Evolutionary conservation across 1,140 invertebrate genomes (phyloP).

Genomic region (Drosophila pandora): DNA sequence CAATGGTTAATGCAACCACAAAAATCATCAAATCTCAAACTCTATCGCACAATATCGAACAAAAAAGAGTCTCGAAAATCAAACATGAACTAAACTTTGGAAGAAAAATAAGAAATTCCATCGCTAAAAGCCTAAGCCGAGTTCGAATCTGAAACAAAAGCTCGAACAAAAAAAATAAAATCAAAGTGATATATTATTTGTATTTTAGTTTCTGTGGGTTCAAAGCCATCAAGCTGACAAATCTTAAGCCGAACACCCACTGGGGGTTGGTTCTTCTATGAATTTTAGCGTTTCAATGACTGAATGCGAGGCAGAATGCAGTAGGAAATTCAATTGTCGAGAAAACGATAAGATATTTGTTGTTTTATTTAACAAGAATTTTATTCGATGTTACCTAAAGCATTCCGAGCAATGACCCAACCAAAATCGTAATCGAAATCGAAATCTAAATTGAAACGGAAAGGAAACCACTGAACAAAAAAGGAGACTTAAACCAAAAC

Average conservation of each 20-base stretch:
- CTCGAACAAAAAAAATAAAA: conserved; percentile 11
- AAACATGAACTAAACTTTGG: conserved; percentile 12
- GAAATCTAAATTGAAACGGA: conserved; percentile 26
- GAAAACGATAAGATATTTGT: conserved; percentile 27
- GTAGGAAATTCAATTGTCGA: conserved; percentile 37
- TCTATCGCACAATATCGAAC: conserved; percentile 49
- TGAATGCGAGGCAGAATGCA: conserved; percentile 24
- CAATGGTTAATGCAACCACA: conserved; percentile 70
- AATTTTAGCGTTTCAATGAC: conserved; percentile 17
- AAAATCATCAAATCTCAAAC: conserved; percentile 51
- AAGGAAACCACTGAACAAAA: conserved; percentile 11
- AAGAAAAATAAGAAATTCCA: conserved; percentile 3
- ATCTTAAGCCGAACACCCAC: conserved; percentile 19
- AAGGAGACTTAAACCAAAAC: conserved; percentile 28
- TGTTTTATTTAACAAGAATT: conserved; percentile 37
- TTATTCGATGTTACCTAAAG: conserved; percentile 68
- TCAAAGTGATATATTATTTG: conserved; percentile 13
- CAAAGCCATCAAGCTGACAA: conserved; percentile 37
- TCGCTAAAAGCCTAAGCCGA: neutral
- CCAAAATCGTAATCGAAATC: conserved; percentile 44
- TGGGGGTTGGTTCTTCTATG: conserved; percentile 9
- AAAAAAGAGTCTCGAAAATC: conserved; percentile 15
- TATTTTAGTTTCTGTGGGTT: conserved; percentile 18
- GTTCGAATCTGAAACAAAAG: conserved; percentile 3
- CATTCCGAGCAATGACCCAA: conserved; percentile 81